Percentiles rank a stretch among this genome's conserved stretches.
Conservation (phyloP, 1,140 invertebrate genomes). For the Mesaphorura yosii region DNA sequence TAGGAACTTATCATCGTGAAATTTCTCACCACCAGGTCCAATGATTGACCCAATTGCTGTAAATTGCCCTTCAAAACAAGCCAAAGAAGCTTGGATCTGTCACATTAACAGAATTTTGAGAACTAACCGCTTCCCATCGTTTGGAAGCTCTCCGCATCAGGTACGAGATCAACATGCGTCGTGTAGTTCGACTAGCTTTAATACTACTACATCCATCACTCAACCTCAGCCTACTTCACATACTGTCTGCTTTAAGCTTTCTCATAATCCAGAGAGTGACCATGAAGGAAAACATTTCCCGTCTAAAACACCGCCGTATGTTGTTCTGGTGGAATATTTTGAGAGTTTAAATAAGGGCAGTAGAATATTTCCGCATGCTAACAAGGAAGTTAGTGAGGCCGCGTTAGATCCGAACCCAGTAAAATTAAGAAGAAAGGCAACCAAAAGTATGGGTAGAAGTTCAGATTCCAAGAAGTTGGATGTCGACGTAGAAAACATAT, state of each 20-base stretch:
- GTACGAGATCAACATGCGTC: slow-evolving; percentile 13
- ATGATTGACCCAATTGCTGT: slow-evolving; percentile 82
- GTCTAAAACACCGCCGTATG: slow-evolving; percentile 14
- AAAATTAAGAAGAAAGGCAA: no score
- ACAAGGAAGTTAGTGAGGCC: no score
- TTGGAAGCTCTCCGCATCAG: slow-evolving; percentile 16
- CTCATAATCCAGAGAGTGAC: no score
- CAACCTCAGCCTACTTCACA: no score
- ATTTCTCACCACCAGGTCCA: slow-evolving; percentile 47
- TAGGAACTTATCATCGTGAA: background rate
- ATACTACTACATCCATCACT: no score
- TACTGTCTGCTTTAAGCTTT: no score
- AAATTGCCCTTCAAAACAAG: slow-evolving; percentile 67
- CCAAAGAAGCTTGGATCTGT: slow-evolving; percentile 77
- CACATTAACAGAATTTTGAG: slow-evolving; percentile 41
- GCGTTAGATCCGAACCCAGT: no score
- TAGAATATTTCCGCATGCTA: no score
- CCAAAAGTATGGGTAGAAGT: no score
- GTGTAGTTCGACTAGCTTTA: background rate
- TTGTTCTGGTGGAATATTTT: slow-evolving; percentile 10
- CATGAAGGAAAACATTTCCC: slow-evolving; percentile 5
- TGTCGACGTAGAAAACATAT: no score
- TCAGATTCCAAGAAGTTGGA: no score
- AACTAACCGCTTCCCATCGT: slow-evolving; percentile 19
- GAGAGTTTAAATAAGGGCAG: background rate